Evolutionary conservation across 2,113 vertebrate genomes (phyloP).

Genomic region (Notarius quadriscutis): DNA sequence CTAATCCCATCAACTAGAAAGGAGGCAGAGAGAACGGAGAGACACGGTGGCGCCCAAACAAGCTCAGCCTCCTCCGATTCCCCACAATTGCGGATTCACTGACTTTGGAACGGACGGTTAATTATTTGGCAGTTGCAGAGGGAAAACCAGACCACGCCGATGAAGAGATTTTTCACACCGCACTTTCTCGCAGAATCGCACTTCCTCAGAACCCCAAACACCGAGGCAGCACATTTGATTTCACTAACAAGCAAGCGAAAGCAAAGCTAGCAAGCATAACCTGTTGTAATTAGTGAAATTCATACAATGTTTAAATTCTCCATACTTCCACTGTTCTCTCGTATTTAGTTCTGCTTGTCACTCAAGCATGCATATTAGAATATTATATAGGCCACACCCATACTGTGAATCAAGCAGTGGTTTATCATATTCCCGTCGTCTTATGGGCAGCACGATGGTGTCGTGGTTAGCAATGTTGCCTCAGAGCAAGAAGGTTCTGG

Average conservation of each 20-base stretch:
- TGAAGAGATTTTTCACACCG: neutral
- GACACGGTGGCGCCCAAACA: slow-evolving; percentile 46
- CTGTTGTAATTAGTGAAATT: neutral
- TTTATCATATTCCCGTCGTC: neutral
- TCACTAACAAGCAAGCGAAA: neutral
- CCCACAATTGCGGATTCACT: slow-evolving; percentile 44
- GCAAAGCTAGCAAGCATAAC: neutral
- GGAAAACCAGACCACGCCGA: neutral
- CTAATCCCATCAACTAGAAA: slow-evolving; percentile 66
- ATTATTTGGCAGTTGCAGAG: slow-evolving; percentile 50
- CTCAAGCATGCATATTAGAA: neutral
- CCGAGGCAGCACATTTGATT: neutral
- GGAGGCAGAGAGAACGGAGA: slow-evolving; percentile 57
- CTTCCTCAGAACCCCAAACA: neutral
- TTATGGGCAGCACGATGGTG: neutral
- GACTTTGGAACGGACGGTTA: slow-evolving; percentile 37
- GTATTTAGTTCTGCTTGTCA: neutral
- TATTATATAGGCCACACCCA: neutral
- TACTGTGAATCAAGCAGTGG: neutral
- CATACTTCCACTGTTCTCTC: neutral
- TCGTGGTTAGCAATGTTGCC: no score
- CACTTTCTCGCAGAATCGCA: neutral
- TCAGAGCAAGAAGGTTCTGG: no score
- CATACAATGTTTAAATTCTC: neutral
- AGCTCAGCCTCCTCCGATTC: slow-evolving; percentile 35